Conservation (phyloP, 2,888 invertebrate genomes). For the Troides oblongomaculatus region DNA sequence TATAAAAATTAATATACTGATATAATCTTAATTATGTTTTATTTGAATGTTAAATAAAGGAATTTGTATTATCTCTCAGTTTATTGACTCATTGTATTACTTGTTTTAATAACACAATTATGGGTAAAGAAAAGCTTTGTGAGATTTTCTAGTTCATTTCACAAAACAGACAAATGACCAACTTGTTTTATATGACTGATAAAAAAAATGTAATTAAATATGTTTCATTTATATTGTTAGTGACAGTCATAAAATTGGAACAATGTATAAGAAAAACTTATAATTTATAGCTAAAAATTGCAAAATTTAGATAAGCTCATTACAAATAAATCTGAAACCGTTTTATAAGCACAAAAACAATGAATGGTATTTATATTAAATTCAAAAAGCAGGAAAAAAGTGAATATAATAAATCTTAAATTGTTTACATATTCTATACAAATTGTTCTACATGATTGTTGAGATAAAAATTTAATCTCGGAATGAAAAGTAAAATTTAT, state of each 20-base stretch:
- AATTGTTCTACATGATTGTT: not conserved
- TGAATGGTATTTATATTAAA: too few species aligned
- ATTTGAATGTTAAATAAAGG: too few species aligned
- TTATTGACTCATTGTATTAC: not conserved
- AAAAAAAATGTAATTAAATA: not conserved
- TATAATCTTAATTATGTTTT: too few species aligned
- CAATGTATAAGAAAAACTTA: too few species aligned
- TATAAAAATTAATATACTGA: too few species aligned
- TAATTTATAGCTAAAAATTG: not conserved
- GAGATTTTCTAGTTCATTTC: too few species aligned
- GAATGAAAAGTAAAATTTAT: conserved; percentile 25
- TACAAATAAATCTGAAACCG: not conserved
- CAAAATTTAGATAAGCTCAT: not conserved
- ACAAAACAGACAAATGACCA: too few species aligned
- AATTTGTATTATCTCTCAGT: not conserved
- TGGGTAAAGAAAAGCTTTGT: not conserved
- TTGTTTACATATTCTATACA: not conserved
- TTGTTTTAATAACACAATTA: too few species aligned
- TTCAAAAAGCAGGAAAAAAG: too few species aligned
- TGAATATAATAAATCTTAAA: too few species aligned
- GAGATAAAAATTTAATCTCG: not conserved
- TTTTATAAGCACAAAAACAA: too few species aligned
- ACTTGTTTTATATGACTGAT: not conserved
- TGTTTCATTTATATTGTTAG: not conserved
- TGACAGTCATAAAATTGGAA: not conserved